phyloP scores from a whole-genome alignment of 2,888 invertebrate genomes.

The Odontothrips loti region DNA sequence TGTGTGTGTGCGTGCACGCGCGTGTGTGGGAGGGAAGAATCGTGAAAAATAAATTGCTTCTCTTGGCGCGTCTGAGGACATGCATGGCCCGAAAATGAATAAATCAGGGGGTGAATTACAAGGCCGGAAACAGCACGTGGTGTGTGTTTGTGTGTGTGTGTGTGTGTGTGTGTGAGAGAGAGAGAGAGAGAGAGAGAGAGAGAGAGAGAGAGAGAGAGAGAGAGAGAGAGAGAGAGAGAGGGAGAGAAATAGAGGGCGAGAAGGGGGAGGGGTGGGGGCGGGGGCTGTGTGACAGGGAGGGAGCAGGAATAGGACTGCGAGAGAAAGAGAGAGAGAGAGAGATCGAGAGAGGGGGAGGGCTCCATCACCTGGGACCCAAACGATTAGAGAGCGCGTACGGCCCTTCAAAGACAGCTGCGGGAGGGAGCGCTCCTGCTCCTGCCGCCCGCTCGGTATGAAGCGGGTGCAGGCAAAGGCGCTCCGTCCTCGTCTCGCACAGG shows the following conservation, averaged over 20 bases:
- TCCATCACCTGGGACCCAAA: background rate
- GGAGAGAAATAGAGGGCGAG: too few relatives aligned
- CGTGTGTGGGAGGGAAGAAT: background rate
- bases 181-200: too few relatives aligned
- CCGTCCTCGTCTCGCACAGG: too few relatives aligned
- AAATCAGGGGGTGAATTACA: background rate
- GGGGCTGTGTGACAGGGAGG: background rate
- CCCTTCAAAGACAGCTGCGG: background rate
- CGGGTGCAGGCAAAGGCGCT: too few relatives aligned
- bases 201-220: background rate
- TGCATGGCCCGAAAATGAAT: background rate
- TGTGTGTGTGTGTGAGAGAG: too few relatives aligned
- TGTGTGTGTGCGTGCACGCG: too few relatives aligned
- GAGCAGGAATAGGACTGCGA: background rate
- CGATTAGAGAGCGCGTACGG: conserved; percentile 3
- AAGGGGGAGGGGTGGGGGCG: background rate
- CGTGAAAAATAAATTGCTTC: background rate
- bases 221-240: background rate
- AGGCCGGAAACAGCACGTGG: conserved; percentile 1
- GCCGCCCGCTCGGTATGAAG: too few relatives aligned
- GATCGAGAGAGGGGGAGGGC: background rate
- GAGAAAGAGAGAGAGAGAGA: background rate
- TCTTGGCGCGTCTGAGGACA: background rate
- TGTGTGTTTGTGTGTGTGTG: too few relatives aligned
- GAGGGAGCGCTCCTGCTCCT: too few relatives aligned